Evolutionary conservation across 2,797 vertebrate species (phyloP).

Genomic region (Tragelaphus eurycerus): DNA sequence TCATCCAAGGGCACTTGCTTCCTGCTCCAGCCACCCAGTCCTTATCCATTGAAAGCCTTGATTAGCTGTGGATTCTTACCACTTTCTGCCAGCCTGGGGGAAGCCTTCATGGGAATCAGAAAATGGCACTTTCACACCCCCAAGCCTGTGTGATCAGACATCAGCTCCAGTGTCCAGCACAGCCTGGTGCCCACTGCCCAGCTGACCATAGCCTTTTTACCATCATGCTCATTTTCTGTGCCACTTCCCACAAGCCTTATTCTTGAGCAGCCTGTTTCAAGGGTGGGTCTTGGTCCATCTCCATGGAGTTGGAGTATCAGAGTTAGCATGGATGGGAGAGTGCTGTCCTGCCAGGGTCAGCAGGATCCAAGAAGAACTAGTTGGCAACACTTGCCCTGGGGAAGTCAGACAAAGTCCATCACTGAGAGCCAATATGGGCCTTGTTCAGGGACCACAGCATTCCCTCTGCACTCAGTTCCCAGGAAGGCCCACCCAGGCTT

Average conservation of each 20-base stretch:
- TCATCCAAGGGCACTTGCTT: rapidly evolving
- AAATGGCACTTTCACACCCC: not conserved
- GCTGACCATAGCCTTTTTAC: not conserved
- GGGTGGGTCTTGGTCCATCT: not conserved
- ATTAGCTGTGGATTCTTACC: not conserved
- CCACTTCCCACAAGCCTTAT: not conserved
- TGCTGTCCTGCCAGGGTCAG: rapidly evolving
- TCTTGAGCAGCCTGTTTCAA: not conserved
- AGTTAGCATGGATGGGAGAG: not conserved
- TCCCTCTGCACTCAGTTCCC: not conserved
- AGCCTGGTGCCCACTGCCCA: not conserved
- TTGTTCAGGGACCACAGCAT: too few relatives aligned
- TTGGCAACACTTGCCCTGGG: not conserved
- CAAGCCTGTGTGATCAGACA: not conserved
- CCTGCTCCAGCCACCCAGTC: not conserved
- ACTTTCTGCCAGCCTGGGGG: not conserved
- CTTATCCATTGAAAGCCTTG: rapidly evolving
- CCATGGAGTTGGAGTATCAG: not conserved
- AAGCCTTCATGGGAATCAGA: not conserved
- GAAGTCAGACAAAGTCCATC: too few relatives aligned
- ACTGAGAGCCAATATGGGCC: too few relatives aligned
- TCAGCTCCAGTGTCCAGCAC: not conserved
- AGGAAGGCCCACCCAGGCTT: not conserved
- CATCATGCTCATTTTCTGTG: not conserved
- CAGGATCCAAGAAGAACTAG: not conserved